phyloP scores from a whole-genome alignment of 2,888 invertebrate species.

The Phasia obesa region DNA sequence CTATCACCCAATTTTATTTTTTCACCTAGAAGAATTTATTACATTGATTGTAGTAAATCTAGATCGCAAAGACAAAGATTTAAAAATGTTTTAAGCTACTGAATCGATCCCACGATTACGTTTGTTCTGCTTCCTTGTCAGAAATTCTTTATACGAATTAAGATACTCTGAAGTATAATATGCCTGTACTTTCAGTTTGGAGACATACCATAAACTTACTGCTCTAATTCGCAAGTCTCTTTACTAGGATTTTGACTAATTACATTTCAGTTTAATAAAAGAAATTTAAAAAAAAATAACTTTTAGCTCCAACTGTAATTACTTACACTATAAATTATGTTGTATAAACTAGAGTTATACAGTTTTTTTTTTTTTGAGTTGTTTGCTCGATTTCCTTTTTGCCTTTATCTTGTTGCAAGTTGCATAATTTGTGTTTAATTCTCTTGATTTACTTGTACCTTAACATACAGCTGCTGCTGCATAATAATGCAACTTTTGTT shows the following conservation, averaged over 20 bases:
- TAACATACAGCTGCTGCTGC: not conserved
- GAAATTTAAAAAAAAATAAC: not conserved
- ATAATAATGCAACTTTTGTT: constrained; percentile 2
- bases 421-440: not conserved
- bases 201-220: too few species aligned
- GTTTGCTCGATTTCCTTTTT: not conserved
- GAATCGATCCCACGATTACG: too few species aligned
- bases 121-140: too few species aligned
- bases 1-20: too few species aligned
- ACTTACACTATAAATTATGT: constrained; percentile 54
- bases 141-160: too few species aligned
- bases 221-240: too few species aligned
- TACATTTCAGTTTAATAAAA: not conserved
- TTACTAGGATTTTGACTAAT: not conserved
- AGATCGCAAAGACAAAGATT: too few species aligned
- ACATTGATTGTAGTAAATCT: too few species aligned
- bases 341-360: constrained; percentile 48
- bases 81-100: too few species aligned
- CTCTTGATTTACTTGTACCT: not conserved
- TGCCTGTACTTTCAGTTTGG: too few species aligned
- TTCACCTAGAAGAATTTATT: too few species aligned
- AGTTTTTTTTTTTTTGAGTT: constrained; percentile 25
- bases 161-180: too few species aligned
- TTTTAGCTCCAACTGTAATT: constrained; percentile 28
- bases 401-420: constrained; percentile 6